Evolutionary conservation across 1,140 invertebrate genomes (phyloP).

Genomic region (Pseudachorutes palmiensis): DNA sequence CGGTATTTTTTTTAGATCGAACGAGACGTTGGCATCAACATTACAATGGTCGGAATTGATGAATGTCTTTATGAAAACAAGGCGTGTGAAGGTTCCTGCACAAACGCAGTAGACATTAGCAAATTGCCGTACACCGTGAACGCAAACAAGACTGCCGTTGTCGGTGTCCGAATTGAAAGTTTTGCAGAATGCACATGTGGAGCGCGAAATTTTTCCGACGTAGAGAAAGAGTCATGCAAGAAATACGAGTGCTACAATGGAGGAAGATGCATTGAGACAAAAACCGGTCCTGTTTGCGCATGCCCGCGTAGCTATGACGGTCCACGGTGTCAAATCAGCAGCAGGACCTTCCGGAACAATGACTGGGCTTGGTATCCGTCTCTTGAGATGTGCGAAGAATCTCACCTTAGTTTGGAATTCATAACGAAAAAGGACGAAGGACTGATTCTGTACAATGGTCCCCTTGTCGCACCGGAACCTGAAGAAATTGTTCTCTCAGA

Average conservation of each 20-base stretch:
- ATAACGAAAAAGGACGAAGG: conserved; percentile 83
- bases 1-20: conserved; percentile 68
- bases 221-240: conserved; percentile 65
- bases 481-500: conserved; percentile 81
- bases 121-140: conserved; percentile 89
- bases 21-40: conserved; percentile 83
- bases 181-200: conserved; percentile 84
- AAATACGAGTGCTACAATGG: conserved; percentile 89
- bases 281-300: conserved; percentile 65
- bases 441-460: conserved; percentile 89
- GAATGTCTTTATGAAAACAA: conserved; percentile 92
- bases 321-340: conserved; percentile 90
- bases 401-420: conserved; percentile 90
- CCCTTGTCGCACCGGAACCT: conserved; percentile 79
- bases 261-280: conserved; percentile 80
- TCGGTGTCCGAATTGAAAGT: conserved; percentile 82
- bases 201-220: conserved; percentile 78
- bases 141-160: conserved; percentile 88
- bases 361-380: conserved; percentile 95
- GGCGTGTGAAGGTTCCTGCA: conserved; percentile 91
- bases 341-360: conserved; percentile 80
- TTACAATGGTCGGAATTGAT: conserved; percentile 95
- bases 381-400: conserved; percentile 89
- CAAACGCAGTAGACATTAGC: conserved; percentile 80
- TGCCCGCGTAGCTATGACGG: conserved; percentile 87